Percentiles rank a stretch among this genome's conserved stretches.
phyloP scores from a whole-genome alignment of 2,113 vertebrate genomes.

The Anguilla japonica region DNA sequence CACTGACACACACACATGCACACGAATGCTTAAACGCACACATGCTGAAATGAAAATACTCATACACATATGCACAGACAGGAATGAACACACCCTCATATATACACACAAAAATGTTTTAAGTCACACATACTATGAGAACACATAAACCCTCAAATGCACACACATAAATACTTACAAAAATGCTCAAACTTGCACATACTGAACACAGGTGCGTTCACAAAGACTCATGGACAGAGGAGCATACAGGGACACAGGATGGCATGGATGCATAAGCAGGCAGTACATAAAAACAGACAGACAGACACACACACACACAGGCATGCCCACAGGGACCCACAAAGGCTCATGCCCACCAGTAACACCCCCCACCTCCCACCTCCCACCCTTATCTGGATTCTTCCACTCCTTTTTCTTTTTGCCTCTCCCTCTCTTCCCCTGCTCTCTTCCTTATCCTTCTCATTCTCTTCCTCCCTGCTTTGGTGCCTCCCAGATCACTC shows the following conservation, averaged over 20 bases:
- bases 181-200: too few relatives aligned
- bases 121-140: too few relatives aligned
- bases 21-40: too few relatives aligned
- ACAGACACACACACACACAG: background rate
- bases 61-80: too few relatives aligned
- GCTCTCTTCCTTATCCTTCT: slow-evolving; percentile 23
- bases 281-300: too few relatives aligned
- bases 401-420: background rate
- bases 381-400: background rate
- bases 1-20: background rate
- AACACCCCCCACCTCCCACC: background rate
- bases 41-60: too few relatives aligned
- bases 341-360: background rate
- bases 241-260: too few relatives aligned
- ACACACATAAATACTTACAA: too few relatives aligned
- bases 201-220: background rate
- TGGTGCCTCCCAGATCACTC: slow-evolving; percentile 23
- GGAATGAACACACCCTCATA: too few relatives aligned
- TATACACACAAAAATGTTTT: too few relatives aligned
- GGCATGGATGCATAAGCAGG: too few relatives aligned
- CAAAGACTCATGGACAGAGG: background rate
- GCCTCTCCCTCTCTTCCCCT: background rate
- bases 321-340: background rate
- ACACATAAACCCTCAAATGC: too few relatives aligned
- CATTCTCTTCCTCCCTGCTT: slow-evolving; percentile 11